phyloP scores from a whole-genome alignment of 2,888 invertebrate species.

The Eupithecia abbreviata region DNA sequence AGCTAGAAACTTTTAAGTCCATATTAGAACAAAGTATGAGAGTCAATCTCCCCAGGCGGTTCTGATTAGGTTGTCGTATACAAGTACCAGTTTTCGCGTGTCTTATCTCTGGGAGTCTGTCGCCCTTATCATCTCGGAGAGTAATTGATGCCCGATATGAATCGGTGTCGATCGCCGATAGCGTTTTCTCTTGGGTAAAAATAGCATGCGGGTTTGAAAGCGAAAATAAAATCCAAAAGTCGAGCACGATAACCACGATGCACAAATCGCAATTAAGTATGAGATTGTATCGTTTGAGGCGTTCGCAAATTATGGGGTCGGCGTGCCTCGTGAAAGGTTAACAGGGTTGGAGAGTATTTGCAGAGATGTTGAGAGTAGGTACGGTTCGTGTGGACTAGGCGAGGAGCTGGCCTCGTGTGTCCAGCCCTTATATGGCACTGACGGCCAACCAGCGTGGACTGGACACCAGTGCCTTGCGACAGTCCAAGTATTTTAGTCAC shows the following conservation, averaged over 20 bases:
- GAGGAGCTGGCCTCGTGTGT: conserved; percentile 66
- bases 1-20: conserved; percentile 57
- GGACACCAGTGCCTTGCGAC: conserved; percentile 55
- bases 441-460: conserved; percentile 63
- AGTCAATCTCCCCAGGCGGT: conserved; percentile 52
- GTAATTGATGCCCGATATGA: conserved; percentile 62
- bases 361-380: conserved; percentile 49
- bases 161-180: conserved; percentile 56
- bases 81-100: conserved; percentile 68
- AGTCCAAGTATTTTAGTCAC: conserved; percentile 67
- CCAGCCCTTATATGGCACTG: conserved; percentile 72
- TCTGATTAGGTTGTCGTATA: conserved; percentile 65
- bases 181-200: conserved; percentile 42
- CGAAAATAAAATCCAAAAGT: conserved; percentile 40
- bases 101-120: conserved; percentile 64
- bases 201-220: conserved; percentile 36
- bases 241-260: conserved; percentile 41
- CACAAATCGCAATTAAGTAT: conserved; percentile 49
- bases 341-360: conserved; percentile 56
- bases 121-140: conserved; percentile 60
- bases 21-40: conserved; percentile 54
- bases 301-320: conserved; percentile 52
- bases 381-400: conserved; percentile 43
- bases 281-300: conserved; percentile 50
- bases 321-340: conserved; percentile 46